A percentile compares a stretch with the other conserved stretches of the same genome.
Conservation (phyloP, 2,888 invertebrate genomes). For the Tetragonula carbonaria region DNA sequence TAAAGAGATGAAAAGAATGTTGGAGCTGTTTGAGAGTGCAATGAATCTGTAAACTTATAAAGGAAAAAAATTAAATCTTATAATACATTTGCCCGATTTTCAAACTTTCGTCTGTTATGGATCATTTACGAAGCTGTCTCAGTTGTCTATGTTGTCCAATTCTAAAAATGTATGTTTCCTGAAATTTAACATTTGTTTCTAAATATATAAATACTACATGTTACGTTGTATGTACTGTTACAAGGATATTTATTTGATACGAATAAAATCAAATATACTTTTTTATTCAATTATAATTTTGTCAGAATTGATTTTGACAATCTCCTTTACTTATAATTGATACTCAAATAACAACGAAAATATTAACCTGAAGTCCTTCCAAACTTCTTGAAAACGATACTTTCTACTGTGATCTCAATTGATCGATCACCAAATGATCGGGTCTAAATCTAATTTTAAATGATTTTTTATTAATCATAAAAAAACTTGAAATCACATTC, state of each 20-base stretch:
- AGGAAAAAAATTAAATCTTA: background rate
- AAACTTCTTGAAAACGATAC: background rate
- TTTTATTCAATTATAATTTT: background rate
- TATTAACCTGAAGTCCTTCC: background rate
- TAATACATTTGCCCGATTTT: background rate
- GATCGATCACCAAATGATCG: background rate
- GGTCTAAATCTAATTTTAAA: background rate
- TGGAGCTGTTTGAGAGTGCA: conserved; percentile 80
- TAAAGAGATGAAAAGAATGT: conserved; percentile 82
- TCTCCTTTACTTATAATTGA: background rate
- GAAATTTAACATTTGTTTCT: background rate
- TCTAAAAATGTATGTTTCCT: background rate
- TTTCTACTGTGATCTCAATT: background rate
- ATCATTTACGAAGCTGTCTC: background rate
- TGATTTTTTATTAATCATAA: background rate
- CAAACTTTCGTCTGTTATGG: background rate
- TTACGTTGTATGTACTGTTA: background rate
- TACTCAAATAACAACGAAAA: background rate
- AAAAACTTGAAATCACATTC: background rate
- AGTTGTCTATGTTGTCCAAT: background rate
- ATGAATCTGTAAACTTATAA: conserved; percentile 75
- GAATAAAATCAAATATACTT: background rate
- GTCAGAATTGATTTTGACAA: background rate
- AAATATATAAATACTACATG: background rate
- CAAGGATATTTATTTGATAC: background rate